Base-by-base conservation (phyloP, 2,888 invertebrate genomes). In the Pyrrhia umbra region DNA sequence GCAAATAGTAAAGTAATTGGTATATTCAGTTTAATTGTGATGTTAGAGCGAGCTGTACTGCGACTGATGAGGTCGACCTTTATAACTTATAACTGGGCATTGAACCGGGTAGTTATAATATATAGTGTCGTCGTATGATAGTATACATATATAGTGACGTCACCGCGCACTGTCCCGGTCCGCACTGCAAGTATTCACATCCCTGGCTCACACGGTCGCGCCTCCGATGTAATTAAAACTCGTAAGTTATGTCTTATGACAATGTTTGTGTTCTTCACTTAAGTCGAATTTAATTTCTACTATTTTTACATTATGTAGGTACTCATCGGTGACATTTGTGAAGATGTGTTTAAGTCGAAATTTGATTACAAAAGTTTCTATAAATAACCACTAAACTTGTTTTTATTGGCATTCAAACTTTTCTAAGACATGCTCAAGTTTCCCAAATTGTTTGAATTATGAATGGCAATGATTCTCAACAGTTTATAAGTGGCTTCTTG, bases 381-480 rank as follows among this genome's bases (percentile, higher is more conserved):
- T 2, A 16, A 30, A n/a, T 8, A 42, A 23, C 2, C n/a, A 23
- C 6, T 9, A 6, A 30, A 1, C 2, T 51, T n/a, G n/a, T 46
- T 30, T 46, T 51, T 0, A 46, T 16, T 34, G 21, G 20, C 15
- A 37, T 20, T 39, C n/a, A 39, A 30, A 50, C 10, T 39, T 46
- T 9, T 9, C 2, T 1, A 13, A n/a, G 39, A 20, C 18, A 5
- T 23, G 62, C 39, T 55, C 30, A 34, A 46, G 45, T 45, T 55
- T 10, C 13, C 8, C 2, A 40, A 69, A 55, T 55, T 37, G 16
- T 50, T 63, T 40, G 13, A 46, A 21, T 51, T 34, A 40, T 62
- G 15, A 55, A 43, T 46, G 21, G 15, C 27, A 10, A 27, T 27
- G 27, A 27, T 27, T 8, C 16, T 49, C 8, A 15, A 42, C 6